phyloP scores from a whole-genome alignment of 2,888 invertebrate species.

The Pharmacophagus antenor region DNA sequence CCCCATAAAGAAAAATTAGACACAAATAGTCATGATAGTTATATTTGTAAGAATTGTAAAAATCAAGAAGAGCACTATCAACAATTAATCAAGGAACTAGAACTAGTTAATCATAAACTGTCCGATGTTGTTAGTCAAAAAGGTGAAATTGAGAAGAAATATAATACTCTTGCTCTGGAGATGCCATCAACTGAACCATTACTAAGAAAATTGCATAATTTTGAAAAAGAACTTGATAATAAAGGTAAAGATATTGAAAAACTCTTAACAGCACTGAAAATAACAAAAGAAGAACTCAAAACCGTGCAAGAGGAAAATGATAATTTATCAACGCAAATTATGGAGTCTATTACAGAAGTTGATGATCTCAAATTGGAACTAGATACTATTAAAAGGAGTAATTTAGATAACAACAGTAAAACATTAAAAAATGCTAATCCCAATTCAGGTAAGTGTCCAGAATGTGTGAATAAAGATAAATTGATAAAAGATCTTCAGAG shows the following conservation, averaged over 20 bases:
- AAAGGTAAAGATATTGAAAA: conserved; percentile 50
- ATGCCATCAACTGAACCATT: conserved; percentile 50
- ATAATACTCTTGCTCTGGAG: conserved; percentile 52
- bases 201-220: conserved; percentile 47
- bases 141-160: conserved; percentile 51
- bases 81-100: conserved; percentile 41
- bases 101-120: conserved; percentile 44
- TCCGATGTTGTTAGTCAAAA: conserved; percentile 45
- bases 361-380: conserved; percentile 69
- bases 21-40: conserved; percentile 12
- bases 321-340: conserved; percentile 77
- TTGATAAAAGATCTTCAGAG: conserved; percentile 40
- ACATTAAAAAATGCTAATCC: background rate
- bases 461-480: conserved; percentile 49
- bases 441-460: conserved; percentile 37
- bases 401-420: conserved; percentile 34
- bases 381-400: conserved; percentile 45
- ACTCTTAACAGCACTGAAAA: conserved; percentile 43
- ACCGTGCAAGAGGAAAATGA: conserved; percentile 76
- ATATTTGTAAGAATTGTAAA: conserved; percentile 40
- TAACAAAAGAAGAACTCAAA: conserved; percentile 48
- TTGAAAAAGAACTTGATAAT: conserved; percentile 51
- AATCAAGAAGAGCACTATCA: conserved; percentile 38
- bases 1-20: conserved; percentile 40
- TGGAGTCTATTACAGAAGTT: conserved; percentile 80